Evolutionary conservation across 1,140 invertebrate genomes (phyloP).

Genomic region (Aplysia californica): DNA sequence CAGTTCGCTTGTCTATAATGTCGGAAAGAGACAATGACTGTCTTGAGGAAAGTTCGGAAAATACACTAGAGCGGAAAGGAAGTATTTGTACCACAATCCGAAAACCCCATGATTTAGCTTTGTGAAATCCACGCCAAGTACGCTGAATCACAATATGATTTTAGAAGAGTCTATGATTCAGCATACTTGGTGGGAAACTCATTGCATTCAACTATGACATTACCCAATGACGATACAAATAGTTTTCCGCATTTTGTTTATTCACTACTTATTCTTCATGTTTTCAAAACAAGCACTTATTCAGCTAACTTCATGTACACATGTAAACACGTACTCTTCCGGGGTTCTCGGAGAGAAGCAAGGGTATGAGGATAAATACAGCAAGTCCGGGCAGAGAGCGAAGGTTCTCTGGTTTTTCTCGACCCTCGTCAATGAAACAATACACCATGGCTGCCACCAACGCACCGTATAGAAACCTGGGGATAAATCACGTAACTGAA

Average conservation of each 20-base stretch:
- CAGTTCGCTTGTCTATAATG: too few relatives aligned
- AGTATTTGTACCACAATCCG: too few relatives aligned
- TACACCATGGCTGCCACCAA: constrained; percentile 31
- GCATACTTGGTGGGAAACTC: too few relatives aligned
- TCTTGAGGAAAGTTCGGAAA: too few relatives aligned
- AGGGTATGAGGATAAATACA: constrained; percentile 35
- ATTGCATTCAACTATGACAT: too few relatives aligned
- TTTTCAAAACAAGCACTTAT: neutral
- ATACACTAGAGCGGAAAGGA: too few relatives aligned
- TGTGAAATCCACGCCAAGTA: too few relatives aligned
- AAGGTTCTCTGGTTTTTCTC: constrained; percentile 39
- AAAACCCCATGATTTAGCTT: too few relatives aligned
- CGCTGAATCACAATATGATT: too few relatives aligned
- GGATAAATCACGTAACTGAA: too few relatives aligned
- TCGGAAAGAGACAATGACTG: too few relatives aligned
- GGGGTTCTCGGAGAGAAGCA: constrained; percentile 36
- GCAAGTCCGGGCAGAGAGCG: constrained; percentile 35
- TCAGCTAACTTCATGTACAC: neutral
- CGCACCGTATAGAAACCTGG: constrained; percentile 26
- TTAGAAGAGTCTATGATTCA: too few relatives aligned
- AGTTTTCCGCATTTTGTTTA: neutral
- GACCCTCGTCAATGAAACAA: constrained; percentile 24
- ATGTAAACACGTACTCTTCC: neutral
- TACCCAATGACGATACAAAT: neutral
- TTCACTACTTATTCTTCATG: neutral